phyloP scores from a whole-genome alignment of 2,888 invertebrate species.

The Chromoteleia sp. region DNA sequence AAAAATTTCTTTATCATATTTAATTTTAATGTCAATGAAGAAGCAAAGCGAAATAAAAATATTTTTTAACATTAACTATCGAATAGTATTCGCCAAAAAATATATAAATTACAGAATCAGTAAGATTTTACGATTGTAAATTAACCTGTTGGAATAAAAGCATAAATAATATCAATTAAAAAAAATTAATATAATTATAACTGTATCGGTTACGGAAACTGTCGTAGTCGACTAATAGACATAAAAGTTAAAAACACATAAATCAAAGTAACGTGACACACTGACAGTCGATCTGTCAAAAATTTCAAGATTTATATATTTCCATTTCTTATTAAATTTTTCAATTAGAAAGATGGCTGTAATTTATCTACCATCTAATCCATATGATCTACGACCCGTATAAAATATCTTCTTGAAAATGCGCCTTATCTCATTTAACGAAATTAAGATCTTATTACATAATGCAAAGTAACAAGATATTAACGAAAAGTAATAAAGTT shows the following conservation, averaged over 20 bases:
- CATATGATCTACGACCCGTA: slow-evolving; percentile 12
- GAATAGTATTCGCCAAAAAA: too few species aligned
- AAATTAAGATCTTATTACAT: slow-evolving; percentile 25
- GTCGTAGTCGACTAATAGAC: not conserved
- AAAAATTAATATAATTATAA: not conserved
- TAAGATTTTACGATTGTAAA: not conserved
- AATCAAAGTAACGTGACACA: slow-evolving; percentile 4
- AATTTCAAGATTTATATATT: not conserved
- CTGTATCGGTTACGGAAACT: not conserved
- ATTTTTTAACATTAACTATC: too few species aligned
- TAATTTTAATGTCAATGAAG: not conserved
- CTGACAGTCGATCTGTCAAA: slow-evolving; percentile 14
- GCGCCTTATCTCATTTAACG: slow-evolving; percentile 17
- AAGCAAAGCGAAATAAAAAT: not conserved
- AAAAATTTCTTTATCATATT: not conserved
- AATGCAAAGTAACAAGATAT: slow-evolving; percentile 3
- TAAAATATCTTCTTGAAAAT: slow-evolving; percentile 32
- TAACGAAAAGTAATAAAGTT: slow-evolving; percentile 1
- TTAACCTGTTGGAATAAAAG: not conserved
- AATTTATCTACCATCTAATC: slow-evolving; percentile 28
- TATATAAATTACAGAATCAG: not conserved
- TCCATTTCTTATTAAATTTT: not conserved
- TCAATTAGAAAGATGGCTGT: not conserved
- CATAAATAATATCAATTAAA: not conserved
- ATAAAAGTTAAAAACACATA: not conserved